These are phyloP conservation scores for Felis catus DNA, from an alignment of 2,113 vertebrate species.

Conservation along the genomic window DNA sequence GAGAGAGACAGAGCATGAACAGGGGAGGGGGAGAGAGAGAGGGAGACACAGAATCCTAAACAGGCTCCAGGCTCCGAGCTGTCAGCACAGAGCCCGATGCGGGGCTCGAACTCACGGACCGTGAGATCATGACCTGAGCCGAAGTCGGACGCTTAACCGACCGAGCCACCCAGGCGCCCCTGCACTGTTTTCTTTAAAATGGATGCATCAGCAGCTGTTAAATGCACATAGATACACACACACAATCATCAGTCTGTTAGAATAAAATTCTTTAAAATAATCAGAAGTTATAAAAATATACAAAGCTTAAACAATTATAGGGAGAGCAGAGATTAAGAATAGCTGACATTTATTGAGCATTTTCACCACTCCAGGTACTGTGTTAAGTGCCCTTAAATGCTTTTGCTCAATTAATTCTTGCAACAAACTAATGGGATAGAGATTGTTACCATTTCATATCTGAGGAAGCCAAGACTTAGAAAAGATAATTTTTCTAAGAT, in stretches of 20 bases:
- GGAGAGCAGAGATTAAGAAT: neutral
- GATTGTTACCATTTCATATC: neutral
- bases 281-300: neutral
- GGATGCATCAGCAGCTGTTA: neutral
- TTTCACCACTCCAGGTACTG: neutral
- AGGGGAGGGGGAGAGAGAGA: too few relatives aligned
- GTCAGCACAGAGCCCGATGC: too few relatives aligned
- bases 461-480: neutral
- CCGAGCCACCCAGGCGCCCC: too few relatives aligned
- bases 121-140: too few relatives aligned
- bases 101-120: too few relatives aligned
- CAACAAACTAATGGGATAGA: neutral
- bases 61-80: too few relatives aligned
- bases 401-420: conserved; percentile 37
- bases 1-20: too few relatives aligned
- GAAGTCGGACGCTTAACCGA: too few relatives aligned
- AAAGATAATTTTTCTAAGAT: neutral
- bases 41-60: too few relatives aligned
- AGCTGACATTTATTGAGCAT: neutral
- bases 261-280: neutral
- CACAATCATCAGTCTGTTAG: neutral
- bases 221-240: neutral
- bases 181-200: neutral
- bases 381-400: neutral
- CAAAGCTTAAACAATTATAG: neutral